Base-by-base conservation (phyloP, 2,113 vertebrate genomes). In the Murina feae region DNA sequence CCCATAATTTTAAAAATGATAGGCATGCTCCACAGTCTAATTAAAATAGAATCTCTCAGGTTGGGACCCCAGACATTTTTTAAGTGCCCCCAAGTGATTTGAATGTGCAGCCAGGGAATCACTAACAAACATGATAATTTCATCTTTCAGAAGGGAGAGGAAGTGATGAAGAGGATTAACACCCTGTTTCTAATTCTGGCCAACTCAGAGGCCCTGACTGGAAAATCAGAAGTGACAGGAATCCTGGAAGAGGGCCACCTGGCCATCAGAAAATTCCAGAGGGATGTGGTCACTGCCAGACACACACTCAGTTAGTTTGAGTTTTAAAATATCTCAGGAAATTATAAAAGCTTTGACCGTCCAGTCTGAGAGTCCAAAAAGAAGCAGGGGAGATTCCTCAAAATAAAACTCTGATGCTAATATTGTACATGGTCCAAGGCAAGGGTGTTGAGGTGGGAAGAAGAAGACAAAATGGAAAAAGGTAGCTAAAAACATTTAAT, bases 181-280 rank as follows among this genome's bases (percentile, higher is more conserved):
- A 92, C 96, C 49, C 94, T 92, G 92, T 74, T 96, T 97, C 96
- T 97, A 96, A 97, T 95, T 97, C 94, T 95, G 96, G 96, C 88
- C 90, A 93, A 95, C 86, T 63, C 66, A 21, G 82, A 94, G 93
- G 85, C 88, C 82, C 83, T 44, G 68, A 81, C 79, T 92, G 96
- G 96, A 95, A 97, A 96, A 95, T 97, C 85, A 95, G 93, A 92
- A 96, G 94, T 95, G 90, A 95, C 94, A 95, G 74, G 78, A 95
- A 90, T 90, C n/a, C 90, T 96, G 96, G 95, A 96, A 90, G 88
- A 79, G 76, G 88, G 92, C 96, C 97, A 97, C 96, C 97, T 97
- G 95, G 95, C 90, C 96, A 95, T 97, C 95, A 97, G 90, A 96
- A 96, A 96, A 97, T 97, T 96, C 94, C 97, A 97, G 74, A 86